A percentile compares a stretch with the other conserved stretches of the same genome.
phyloP scores from a whole-genome alignment of 2,888 invertebrate genomes.

The Hyposoter dolosus region DNA sequence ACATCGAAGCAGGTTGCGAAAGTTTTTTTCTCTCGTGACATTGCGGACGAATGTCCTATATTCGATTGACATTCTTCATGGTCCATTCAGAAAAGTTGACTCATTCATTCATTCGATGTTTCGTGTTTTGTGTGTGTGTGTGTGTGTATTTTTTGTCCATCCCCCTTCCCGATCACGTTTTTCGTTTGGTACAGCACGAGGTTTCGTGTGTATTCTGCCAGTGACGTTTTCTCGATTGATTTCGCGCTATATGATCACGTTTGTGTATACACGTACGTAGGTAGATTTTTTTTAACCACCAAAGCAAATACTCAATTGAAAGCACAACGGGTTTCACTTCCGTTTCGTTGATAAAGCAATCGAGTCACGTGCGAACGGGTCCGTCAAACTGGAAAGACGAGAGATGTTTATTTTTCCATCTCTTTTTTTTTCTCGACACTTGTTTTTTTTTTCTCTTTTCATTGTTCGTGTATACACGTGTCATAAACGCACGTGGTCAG shows the following conservation, averaged over 20 bases:
- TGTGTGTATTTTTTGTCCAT: constrained; percentile 22
- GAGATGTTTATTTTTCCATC: constrained; percentile 22
- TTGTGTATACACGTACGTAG: constrained; percentile 5
- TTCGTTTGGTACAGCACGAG: constrained; percentile 36
- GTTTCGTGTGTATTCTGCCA: constrained; percentile 26
- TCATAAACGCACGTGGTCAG: constrained; percentile 28
- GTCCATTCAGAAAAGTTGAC: constrained; percentile 64
- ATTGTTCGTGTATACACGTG: constrained; percentile 12
- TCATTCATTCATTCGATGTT: constrained; percentile 43
- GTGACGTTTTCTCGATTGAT: constrained; percentile 62
- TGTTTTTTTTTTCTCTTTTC: constrained; percentile 27
- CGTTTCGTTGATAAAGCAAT: constrained; percentile 66
- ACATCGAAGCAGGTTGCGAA: constrained; percentile 27
- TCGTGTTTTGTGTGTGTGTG: constrained; percentile 30
- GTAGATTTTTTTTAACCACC: constrained; percentile 26
- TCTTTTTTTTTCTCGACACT: constrained; percentile 11
- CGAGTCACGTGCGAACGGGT: constrained; percentile 68
- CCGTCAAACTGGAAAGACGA: constrained; percentile 45
- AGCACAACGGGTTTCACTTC: constrained; percentile 37
- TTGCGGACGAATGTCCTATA: constrained; percentile 49
- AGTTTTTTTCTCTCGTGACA: constrained; percentile 50
- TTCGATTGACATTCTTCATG: constrained; percentile 37
- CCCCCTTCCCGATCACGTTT: constrained; percentile 38
- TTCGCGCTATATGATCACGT: constrained; percentile 42
- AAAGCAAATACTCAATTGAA: constrained; percentile 58